Evolutionary conservation across 2,888 invertebrate genomes (phyloP).

Genomic region (Nipponacmea schrenckii): DNA sequence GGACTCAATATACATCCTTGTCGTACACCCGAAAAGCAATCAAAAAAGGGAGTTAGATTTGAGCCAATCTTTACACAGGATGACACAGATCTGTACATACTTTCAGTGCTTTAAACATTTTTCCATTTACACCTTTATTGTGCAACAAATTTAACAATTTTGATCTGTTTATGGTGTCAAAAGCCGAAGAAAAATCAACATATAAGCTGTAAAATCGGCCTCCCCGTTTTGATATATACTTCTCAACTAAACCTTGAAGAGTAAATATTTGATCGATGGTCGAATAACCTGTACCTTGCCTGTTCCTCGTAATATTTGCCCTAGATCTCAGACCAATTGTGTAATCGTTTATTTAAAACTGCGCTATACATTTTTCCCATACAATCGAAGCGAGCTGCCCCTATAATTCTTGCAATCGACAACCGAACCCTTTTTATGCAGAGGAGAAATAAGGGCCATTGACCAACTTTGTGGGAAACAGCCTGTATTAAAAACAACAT

Average conservation of each 20-base stretch:
- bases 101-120: background rate
- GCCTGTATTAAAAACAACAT: constrained; percentile 18
- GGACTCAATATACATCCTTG: background rate
- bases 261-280: constrained; percentile 2
- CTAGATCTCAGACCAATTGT: constrained; percentile 5
- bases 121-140: background rate
- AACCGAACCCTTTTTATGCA: constrained; percentile 20
- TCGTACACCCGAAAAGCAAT: background rate
- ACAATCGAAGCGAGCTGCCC: constrained; percentile 20
- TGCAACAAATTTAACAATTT: background rate
- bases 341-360: constrained; percentile 20
- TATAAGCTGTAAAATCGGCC: background rate
- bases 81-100: background rate
- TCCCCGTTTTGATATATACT: background rate
- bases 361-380: constrained; percentile 24
- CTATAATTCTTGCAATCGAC: constrained; percentile 16
- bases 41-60: background rate
- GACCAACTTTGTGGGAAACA: constrained; percentile 17
- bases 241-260: background rate
- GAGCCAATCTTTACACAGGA: background rate
- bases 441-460: constrained; percentile 20
- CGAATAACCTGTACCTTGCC: background rate
- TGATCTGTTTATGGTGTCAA: background rate
- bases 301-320: background rate
- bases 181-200: background rate